Conservation (phyloP, 2,888 invertebrate genomes). For the Lasioglossum leucozonium region DNA sequence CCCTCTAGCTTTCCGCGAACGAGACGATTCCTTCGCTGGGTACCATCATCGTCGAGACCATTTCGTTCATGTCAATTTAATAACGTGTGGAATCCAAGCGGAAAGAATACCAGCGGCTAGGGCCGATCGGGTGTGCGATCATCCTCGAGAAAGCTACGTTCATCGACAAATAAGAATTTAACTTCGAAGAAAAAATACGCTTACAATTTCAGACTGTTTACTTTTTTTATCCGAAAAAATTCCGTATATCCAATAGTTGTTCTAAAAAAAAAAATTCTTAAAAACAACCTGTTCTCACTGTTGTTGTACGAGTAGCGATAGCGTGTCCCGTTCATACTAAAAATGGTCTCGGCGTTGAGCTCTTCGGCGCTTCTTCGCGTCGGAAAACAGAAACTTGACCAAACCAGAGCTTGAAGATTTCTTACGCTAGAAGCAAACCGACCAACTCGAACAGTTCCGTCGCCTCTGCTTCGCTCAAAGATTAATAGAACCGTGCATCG, state of each 20-base stretch:
- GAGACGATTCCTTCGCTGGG: neutral
- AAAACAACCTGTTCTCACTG: no score
- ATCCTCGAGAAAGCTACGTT: neutral
- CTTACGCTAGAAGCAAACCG: neutral
- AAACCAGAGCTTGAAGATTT: neutral
- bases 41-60: no score
- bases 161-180: no score
- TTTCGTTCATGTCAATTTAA: neutral
- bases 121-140: neutral
- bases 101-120: neutral
- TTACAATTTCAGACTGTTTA: no score
- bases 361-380: no score
- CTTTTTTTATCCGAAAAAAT: no score
- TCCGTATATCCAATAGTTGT: no score
- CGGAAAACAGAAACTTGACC: neutral
- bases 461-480: neutral
- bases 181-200: no score
- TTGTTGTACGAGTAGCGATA: no score
- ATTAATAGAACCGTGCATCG: constrained; percentile 1
- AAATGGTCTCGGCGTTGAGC: no score
- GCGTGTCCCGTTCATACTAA: no score
- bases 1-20: neutral
- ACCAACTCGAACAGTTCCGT: neutral
- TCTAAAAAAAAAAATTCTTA: no score
- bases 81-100: neutral